Evolutionary conservation across 2,888 invertebrate genomes (phyloP).

Genomic region (Seladonia tumulorum): DNA sequence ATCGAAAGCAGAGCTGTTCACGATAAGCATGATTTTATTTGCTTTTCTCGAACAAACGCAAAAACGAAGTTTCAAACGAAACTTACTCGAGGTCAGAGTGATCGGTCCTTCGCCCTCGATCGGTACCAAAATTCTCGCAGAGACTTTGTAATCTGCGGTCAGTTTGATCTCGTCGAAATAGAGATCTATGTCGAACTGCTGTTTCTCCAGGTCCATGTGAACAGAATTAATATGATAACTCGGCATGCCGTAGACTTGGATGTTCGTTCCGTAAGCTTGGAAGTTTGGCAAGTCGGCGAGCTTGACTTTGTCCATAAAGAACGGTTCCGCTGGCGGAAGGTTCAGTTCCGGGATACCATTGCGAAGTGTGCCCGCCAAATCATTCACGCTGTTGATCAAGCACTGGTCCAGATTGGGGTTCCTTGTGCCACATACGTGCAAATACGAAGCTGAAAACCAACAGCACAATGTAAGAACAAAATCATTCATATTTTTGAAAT

Average conservation of each 20-base stretch:
- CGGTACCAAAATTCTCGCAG: slow-evolving; percentile 76
- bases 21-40: background rate
- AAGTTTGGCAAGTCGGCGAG: slow-evolving; percentile 73
- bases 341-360: slow-evolving; percentile 79
- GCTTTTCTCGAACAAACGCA: background rate
- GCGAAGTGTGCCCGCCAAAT: slow-evolving; percentile 61
- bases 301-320: slow-evolving; percentile 70
- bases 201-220: slow-evolving; percentile 68
- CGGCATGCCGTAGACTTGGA: slow-evolving; percentile 72
- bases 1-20: too few relatives aligned
- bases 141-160: slow-evolving; percentile 75
- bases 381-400: slow-evolving; percentile 69
- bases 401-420: slow-evolving; percentile 78
- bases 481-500: background rate
- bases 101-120: slow-evolving; percentile 76
- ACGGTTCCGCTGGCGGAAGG: slow-evolving; percentile 77
- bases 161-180: slow-evolving; percentile 65
- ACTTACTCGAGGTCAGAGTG: slow-evolving; percentile 70
- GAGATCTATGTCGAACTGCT: slow-evolving; percentile 56
- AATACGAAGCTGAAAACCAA: slow-evolving; percentile 66
- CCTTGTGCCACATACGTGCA: slow-evolving; percentile 76
- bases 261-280: slow-evolving; percentile 70
- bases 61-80: background rate
- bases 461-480: background rate
- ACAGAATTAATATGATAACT: slow-evolving; percentile 60